Evolutionary conservation across 2,888 invertebrate species (phyloP), one percentile per base, ranked within the genome.

Genomic region (Argyresthia goedartella): DNA sequence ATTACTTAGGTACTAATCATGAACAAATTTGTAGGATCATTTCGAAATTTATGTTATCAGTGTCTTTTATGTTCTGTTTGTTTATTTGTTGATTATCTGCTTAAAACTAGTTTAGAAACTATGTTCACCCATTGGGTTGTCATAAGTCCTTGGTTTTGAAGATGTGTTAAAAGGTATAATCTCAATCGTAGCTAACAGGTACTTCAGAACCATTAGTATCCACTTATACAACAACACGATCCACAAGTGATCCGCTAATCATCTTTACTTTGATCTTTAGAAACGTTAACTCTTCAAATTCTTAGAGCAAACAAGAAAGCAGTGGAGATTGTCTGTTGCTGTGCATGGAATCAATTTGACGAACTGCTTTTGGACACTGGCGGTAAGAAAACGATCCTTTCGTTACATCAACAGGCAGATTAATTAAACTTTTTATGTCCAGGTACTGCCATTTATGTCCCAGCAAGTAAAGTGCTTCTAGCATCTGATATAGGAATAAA

Each of bases 341-440:
- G 68, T 67, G 71, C 66, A 69, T 66, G 67, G 66, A 81, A 80
- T 79, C 77, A 77, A 76, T 82, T 75, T 77, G 67, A 75, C 71
- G 74, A 75, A 74, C 73, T 71, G 68, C 75, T 77, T 78, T 77
- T 66, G 66, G 71, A 62, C 69, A 69, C 71, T 74, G 76, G 72
- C 15, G 46, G 67, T 71, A 75, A 75, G 75, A 76, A 77, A 81
- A 79, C 76, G 73, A 76, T 69, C 67, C 60, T 64, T 64, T 59
- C 59, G 63, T 77, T 77, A 70, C 80, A 71, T 77, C 77, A 76
- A 70, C 63, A 63, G 63, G 62, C 67, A 70, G 76, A 81, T 81
- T 82, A 81, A 85, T 84, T 82, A 81, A 78, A 77, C 71, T 78
- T 73, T 69, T 73, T 76, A 75, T 73, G 63, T 69, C 70, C 65